These are phyloP conservation scores for Chrysolina americana DNA, from an alignment of 2,888 invertebrate species.

Conservation along the genomic window DNA sequence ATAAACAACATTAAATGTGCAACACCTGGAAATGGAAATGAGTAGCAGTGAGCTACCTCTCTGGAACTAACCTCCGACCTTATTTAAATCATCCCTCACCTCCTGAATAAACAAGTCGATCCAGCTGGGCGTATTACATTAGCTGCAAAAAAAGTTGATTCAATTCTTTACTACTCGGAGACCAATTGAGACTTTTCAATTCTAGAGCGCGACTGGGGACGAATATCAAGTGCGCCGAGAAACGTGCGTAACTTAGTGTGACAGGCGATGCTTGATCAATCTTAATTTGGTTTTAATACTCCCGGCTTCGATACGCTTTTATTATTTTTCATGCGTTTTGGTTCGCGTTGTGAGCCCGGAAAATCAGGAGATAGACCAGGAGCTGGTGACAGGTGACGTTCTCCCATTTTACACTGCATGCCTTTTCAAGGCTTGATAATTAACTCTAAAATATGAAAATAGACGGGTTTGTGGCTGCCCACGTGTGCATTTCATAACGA, in stretches of 20 bases:
- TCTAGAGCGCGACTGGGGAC: not conserved
- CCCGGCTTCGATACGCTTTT: slow-evolving; percentile 4
- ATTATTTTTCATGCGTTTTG: slow-evolving; percentile 27
- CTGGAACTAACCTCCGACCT: not conserved
- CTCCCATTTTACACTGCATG: no score
- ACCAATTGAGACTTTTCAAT: slow-evolving; percentile 2
- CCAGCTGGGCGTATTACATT: not conserved
- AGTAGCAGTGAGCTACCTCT: not conserved
- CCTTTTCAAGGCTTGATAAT: no score
- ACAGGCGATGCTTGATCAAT: slow-evolving; percentile 38
- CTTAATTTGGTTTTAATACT: slow-evolving; percentile 37
- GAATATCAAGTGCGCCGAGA: slow-evolving; percentile 23
- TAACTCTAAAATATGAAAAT: no score
- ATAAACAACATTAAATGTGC: no score
- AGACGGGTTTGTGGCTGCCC: no score
- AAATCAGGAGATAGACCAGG: no score
- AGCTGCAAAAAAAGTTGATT: not conserved
- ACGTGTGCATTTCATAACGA: no score
- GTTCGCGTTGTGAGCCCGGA: not conserved
- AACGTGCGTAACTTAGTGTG: slow-evolving; percentile 31
- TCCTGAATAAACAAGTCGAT: slow-evolving; percentile 2
- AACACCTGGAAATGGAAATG: not conserved
- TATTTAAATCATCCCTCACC: not conserved
- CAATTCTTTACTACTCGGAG: not conserved
- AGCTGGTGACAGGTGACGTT: no score